Evolutionary conservation across 2,113 vertebrate genomes (phyloP).

Genomic region (Sceloporus tristichus): DNA sequence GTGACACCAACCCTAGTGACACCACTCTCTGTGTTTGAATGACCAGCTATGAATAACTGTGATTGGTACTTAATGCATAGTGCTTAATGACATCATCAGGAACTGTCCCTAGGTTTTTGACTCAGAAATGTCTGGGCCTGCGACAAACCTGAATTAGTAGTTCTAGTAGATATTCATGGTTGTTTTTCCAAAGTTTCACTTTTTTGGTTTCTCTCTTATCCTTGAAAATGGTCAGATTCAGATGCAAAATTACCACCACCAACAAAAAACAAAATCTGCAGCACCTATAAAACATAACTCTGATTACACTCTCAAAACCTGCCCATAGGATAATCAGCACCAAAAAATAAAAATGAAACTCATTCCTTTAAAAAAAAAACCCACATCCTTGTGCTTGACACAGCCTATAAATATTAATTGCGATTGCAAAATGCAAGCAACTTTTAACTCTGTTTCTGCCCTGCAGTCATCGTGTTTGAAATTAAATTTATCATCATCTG

Average conservation of each 20-base stretch:
- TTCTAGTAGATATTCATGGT: no score
- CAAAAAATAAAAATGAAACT: neutral
- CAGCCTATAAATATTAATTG: slow-evolving; percentile 46
- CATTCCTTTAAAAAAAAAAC: neutral
- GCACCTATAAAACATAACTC: neutral
- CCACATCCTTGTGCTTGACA: slow-evolving; percentile 7
- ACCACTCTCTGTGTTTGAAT: no score
- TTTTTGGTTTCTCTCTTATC: neutral
- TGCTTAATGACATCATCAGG: no score
- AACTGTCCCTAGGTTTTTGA: no score
- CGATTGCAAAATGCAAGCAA: slow-evolving; percentile 25
- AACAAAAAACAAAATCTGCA: neutral
- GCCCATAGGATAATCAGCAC: neutral
- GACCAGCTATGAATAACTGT: no score
- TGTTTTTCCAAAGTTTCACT: neutral
- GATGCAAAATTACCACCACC: neutral
- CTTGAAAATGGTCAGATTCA: neutral
- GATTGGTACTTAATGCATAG: no score
- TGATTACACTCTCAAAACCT: neutral
- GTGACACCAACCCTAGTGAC: no score
- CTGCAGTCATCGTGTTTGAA: slow-evolving; percentile 38
- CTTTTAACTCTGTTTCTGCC: slow-evolving; percentile 27
- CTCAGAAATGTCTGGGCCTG: no score
- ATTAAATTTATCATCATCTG: slow-evolving; percentile 46
- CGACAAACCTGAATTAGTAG: no score